Conservation (phyloP, 2,113 vertebrate species). For the Myocastor coypus region DNA sequence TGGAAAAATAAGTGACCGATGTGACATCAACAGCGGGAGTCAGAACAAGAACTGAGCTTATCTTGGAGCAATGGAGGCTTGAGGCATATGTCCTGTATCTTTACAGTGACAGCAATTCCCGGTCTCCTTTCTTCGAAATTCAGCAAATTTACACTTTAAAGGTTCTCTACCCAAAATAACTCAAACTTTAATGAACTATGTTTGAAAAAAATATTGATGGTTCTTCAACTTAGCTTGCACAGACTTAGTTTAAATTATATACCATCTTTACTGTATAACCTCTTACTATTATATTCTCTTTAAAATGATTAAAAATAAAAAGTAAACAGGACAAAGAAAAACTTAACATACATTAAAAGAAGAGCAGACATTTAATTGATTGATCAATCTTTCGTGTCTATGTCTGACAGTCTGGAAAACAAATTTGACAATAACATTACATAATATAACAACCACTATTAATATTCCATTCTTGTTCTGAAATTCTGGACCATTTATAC, state of each 20-base stretch:
- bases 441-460: too few relatives aligned
- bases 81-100: not conserved
- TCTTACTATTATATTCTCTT: too few relatives aligned
- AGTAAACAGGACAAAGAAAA: too few relatives aligned
- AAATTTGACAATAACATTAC: too few relatives aligned
- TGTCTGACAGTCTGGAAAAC: too few relatives aligned
- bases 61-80: not conserved
- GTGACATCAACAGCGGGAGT: not conserved
- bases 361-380: too few relatives aligned
- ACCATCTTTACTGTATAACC: too few relatives aligned
- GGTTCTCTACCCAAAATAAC: not conserved
- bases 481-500: too few relatives aligned
- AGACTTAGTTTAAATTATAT: not conserved
- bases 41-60: not conserved
- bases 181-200: not conserved
- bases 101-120: not conserved
- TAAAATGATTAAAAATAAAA: too few relatives aligned
- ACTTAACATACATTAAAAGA: too few relatives aligned
- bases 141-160: not conserved
- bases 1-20: not conserved
- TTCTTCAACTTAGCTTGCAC: not conserved
- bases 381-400: too few relatives aligned
- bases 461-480: too few relatives aligned
- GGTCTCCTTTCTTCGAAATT: not conserved
- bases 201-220: not conserved